These are phyloP conservation scores for Sandelia bainsii DNA, from an alignment of 2,797 vertebrate genomes.

Conservation along the genomic window DNA sequence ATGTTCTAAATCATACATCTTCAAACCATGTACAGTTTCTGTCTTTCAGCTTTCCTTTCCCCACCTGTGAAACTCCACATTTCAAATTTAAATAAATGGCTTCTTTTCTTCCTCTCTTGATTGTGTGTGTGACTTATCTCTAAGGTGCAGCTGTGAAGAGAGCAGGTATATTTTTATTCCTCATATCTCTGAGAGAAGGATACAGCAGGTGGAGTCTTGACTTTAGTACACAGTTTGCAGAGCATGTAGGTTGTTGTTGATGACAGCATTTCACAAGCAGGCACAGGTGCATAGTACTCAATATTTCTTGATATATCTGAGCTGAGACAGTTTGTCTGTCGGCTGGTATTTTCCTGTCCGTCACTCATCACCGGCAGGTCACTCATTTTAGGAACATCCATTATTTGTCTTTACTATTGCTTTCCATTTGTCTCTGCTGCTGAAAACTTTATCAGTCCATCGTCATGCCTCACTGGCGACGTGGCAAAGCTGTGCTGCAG, in stretches of 20 bases:
- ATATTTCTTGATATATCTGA: slow-evolving; percentile 24
- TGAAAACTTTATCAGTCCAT: slow-evolving; percentile 35
- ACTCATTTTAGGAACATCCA: slow-evolving; percentile 5
- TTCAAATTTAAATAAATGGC: slow-evolving; percentile 56
- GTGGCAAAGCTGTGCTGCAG: neutral
- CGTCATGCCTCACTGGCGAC: neutral
- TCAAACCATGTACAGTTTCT: slow-evolving; percentile 31
- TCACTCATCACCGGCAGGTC: slow-evolving; percentile 29
- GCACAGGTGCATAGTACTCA: slow-evolving; percentile 16
- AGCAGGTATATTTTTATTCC: slow-evolving; percentile 61
- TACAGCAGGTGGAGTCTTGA: slow-evolving; percentile 46
- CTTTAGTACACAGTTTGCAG: slow-evolving; percentile 31
- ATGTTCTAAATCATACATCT: slow-evolving; percentile 40
- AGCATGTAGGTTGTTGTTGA: slow-evolving; percentile 49
- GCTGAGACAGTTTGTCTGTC: slow-evolving; percentile 1
- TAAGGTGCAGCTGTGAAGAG: slow-evolving; percentile 57
- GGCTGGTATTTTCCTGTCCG: slow-evolving; percentile 6
- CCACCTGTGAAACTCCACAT: slow-evolving; percentile 49
- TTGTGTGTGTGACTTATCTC: slow-evolving; percentile 63
- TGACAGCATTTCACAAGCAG: slow-evolving; percentile 41
- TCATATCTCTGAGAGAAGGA: slow-evolving; percentile 45
- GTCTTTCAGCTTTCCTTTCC: slow-evolving; percentile 24
- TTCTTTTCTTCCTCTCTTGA: slow-evolving; percentile 40
- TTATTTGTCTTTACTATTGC: slow-evolving; percentile 7
- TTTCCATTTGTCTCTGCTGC: slow-evolving; percentile 12